Conservation (phyloP, 2,888 invertebrate genomes). For the Graphium colonna region DNA sequence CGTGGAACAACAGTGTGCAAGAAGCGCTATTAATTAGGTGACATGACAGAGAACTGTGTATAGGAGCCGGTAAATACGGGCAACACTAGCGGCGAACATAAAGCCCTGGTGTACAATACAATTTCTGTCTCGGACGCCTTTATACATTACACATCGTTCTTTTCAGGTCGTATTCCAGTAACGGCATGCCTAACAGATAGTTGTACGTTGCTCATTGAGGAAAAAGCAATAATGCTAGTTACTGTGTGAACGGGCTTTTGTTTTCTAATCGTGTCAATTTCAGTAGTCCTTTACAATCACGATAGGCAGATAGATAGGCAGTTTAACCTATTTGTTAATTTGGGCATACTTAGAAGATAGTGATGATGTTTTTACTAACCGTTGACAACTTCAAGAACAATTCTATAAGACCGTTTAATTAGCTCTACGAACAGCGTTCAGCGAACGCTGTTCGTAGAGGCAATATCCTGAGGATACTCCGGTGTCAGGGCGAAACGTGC, state of each 20-base stretch:
- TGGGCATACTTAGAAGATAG: too few relatives aligned
- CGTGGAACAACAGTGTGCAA: conserved; percentile 30
- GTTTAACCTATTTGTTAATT: too few relatives aligned
- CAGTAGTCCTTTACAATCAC: too few relatives aligned
- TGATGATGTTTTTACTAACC: too few relatives aligned
- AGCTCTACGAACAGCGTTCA: too few relatives aligned
- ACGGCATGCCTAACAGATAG: conserved; percentile 64
- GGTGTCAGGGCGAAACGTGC: too few relatives aligned
- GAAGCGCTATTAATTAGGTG: conserved; percentile 47
- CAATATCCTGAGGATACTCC: too few relatives aligned
- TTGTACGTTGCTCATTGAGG: conserved; percentile 48
- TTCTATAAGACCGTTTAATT: too few relatives aligned
- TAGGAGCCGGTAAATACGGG: conserved; percentile 47
- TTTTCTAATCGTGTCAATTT: not conserved
- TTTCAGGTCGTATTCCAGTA: conserved; percentile 72
- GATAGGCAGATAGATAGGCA: too few relatives aligned
- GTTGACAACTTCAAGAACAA: too few relatives aligned
- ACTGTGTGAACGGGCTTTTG: conserved; percentile 14
- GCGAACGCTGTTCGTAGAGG: too few relatives aligned
- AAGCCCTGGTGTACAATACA: conserved; percentile 61
- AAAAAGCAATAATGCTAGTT: conserved; percentile 36
- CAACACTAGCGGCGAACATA: conserved; percentile 52
- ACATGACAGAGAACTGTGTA: conserved; percentile 54
- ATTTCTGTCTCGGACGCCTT: conserved; percentile 65
- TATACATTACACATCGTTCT: conserved; percentile 61